Conservation (phyloP, 2,888 invertebrate genomes). For the Toxonevra muliebris region DNA sequence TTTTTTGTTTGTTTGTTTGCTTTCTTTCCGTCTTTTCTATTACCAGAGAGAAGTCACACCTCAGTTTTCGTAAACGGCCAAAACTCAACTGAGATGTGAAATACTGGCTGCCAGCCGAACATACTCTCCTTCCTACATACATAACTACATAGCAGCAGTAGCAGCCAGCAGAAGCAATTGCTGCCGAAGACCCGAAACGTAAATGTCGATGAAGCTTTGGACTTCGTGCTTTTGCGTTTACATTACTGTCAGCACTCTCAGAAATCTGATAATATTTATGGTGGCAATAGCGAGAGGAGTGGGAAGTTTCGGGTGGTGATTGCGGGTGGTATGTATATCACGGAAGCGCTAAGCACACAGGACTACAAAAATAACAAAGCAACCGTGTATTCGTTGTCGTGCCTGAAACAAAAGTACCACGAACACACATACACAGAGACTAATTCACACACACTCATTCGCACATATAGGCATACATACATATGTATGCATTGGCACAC, state of each 20-base stretch:
- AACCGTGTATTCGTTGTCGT: too few species aligned
- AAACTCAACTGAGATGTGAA: slow-evolving; percentile 57
- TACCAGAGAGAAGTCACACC: slow-evolving; percentile 45
- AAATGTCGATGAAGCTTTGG: too few species aligned
- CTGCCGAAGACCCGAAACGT: too few species aligned
- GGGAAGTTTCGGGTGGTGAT: too few species aligned
- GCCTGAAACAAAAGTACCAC: not conserved
- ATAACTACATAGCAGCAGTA: not conserved
- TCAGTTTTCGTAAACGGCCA: slow-evolving; percentile 57
- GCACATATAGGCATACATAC: not conserved
- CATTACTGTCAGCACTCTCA: too few species aligned
- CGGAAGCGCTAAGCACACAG: too few species aligned
- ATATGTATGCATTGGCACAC: not conserved
- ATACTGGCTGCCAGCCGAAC: slow-evolving; percentile 29
- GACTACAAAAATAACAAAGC: too few species aligned
- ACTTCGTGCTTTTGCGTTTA: too few species aligned
- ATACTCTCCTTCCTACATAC: slow-evolving; percentile 2
- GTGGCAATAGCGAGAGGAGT: too few species aligned
- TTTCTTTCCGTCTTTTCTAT: slow-evolving; percentile 8
- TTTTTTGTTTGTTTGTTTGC: slow-evolving; percentile 7
- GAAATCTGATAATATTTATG: too few species aligned
- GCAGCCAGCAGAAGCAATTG: not conserved
- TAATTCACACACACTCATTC: slow-evolving; percentile 13
- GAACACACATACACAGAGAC: slow-evolving; percentile 1
- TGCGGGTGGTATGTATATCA: too few species aligned